Base-by-base conservation (phyloP, 2,113 vertebrate species). In the Cryptomyrus ogoouensis region DNA sequence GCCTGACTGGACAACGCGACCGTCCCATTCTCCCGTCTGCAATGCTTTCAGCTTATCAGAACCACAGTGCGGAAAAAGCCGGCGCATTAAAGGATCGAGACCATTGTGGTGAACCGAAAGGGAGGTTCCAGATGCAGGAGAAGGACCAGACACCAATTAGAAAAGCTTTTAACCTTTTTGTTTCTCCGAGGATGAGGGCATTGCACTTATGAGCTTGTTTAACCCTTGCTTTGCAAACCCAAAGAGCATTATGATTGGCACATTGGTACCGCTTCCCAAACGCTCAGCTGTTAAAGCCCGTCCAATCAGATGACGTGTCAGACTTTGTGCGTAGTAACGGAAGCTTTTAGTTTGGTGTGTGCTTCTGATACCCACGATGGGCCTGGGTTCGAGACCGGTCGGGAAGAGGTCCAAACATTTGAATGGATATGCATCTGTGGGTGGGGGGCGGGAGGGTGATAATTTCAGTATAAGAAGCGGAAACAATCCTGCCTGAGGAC, bases 261-360 rank as follows among this genome's bases (percentile, higher is more conserved):
- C 77, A 66, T 0, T 39, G 90, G 15, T 50, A 86, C 1, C 24
- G 89, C 89, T 90, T 91, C 89, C 91, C 90, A 90, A 88, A 66
- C 58, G 52, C 24, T 84, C 44, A 56, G 74, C 77, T 91, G 89
- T 53, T 53, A 70, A 80, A 87, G 47, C 27, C 46, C 8, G 46
- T 31, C 35, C n/a, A 87, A 31, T 89, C 42, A 90, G 56, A 90
- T 15, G 53, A 89, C 27, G 31, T 35, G 50, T 87, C 39, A 89
- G 88, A 13, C 62, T 5, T 5, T 87, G 24, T 21, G 13, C 19
- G 15, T 87, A 53, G 85, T 27, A 35, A 52, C 0, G 27, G 50
- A 87, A 35, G 49, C n/a, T 52, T 87, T 52, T 17, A 31, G 49
- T 53, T 52, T 87, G 31, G 27, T 8, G 74, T 80, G 74, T 53